Evolutionary conservation across 1,140 invertebrate species (phyloP), one percentile per base, ranked within the genome.

Genomic region (Sminthurides bifidus): DNA sequence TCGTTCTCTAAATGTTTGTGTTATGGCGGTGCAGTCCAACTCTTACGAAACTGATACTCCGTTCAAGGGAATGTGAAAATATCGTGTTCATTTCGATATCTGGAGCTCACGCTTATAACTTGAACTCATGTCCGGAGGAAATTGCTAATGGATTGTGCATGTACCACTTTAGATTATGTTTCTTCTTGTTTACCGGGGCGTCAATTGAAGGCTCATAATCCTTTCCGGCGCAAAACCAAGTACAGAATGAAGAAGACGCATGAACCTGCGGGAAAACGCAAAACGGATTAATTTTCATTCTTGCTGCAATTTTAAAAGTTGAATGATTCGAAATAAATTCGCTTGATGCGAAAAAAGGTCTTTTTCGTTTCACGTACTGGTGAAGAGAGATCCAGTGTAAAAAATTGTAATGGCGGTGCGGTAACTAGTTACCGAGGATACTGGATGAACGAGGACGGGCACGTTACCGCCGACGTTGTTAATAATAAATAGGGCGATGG

Each of bases 401-500:
- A 84, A 87, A 65, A 91, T 87, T 71, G 84, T 85, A 21, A 92
- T 75, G 17, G 86, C 80, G 64, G 83, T 82, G 52, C 85, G 75
- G 68, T 86, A 90, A n/a, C 84, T 84, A 31, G 87, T 81, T 0
- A 75, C 74, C 68, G 83, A 81, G 21, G 84, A 80, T 0, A 88
- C 81, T 0, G 87, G 86, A 69, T 89, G 86, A 0, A 92, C 85
- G 0, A 88, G 71, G 65, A 92, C 87, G 6, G 87, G 87, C 52
- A 90, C 72, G 70, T 90, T 90, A n/a, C 87, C 87, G n/a, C 87
- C 87, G 54, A 90, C 79, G 69, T 90, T 91, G 71, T 91, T 92
- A 84, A 91, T 90, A 0, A 90, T 82, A 69, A 92, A 91, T 2
- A 92, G 73, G 66, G 89, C 91, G 2, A 90, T 77, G 0, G 85